phyloP scores from a whole-genome alignment of 2,888 invertebrate genomes.

The Clivina fossor region DNA sequence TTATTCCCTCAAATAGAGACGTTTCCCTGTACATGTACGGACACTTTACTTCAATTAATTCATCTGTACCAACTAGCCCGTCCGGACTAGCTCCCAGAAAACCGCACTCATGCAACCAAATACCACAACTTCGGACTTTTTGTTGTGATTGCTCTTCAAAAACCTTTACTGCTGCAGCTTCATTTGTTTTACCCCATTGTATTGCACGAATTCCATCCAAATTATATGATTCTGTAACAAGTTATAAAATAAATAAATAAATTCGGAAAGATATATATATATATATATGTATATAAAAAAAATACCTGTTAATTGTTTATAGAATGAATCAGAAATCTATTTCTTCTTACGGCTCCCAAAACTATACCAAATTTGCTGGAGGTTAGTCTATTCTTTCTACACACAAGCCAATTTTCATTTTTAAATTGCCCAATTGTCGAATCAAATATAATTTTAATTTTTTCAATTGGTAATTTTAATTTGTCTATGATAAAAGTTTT shows the following conservation, averaged over 20 bases:
- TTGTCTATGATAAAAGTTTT: too few species aligned
- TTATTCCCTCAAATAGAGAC: conserved; percentile 2
- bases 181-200: conserved; percentile 1
- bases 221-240: conserved; percentile 7
- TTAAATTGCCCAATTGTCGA: conserved; percentile 1
- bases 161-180: not conserved
- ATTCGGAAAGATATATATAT: too few species aligned
- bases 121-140: not conserved
- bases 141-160: not conserved
- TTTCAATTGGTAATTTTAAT: too few species aligned
- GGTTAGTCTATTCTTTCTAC: conserved; percentile 4
- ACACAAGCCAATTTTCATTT: conserved; percentile 9
- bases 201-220: conserved; percentile 4
- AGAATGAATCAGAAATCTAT: too few species aligned
- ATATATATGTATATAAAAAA: not conserved
- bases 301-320: conserved; percentile 7
- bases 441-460: not conserved
- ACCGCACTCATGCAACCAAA: conserved; percentile 3
- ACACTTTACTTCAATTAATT: conserved; percentile 32
- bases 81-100: conserved; percentile 3
- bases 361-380: conserved; percentile 7
- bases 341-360: conserved; percentile 6
- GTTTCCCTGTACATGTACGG: conserved; percentile 17
- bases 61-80: conserved; percentile 9
- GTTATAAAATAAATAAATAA: conserved; percentile 1